Evolutionary conservation across 1,140 invertebrate genomes (phyloP), one percentile per base, ranked within the genome.

Genomic region (Plutomurus gul): DNA sequence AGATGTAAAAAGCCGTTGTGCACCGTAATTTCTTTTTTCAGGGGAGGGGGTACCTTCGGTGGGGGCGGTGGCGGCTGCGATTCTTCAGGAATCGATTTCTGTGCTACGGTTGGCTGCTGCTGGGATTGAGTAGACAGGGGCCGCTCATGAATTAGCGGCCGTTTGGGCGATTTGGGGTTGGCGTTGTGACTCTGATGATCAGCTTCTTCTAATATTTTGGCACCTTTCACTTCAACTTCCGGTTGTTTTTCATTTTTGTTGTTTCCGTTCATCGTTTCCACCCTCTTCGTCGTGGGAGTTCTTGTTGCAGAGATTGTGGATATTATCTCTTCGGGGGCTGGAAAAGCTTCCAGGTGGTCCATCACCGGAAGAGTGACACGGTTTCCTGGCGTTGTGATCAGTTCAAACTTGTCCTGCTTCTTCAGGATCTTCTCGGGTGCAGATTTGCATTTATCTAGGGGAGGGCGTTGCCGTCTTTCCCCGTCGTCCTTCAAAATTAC

Each of bases 341-440:
- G 10, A n/a, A 30, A 65, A 0, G 46, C 20, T 8, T 65, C 56
- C 25, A 65, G 27, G 25, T 65, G 30, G 56, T 65, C 56, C 56
- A 65, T 65, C 4, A 65, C 56, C 20, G 70, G 70, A 72, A 72
- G 36, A 25, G 70, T 72, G 2, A 46, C 65, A 10, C 39, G 40
- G 20, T 78, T 56, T 13, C 80, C 80, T 10, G 76, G 70, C 25
- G 77, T 75, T 5, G 76, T 37, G 27, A 70, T 73, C n/a, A 81
- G 39, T 33, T 81, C 80, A 25, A 78, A 60, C 36, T 75, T 73
- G 18, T 79, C 75, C 30, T 78, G 72, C 22, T 81, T 81, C 36
- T 79, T 71, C 13, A 79, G 25, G 18, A 75, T 75, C 16, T 79
- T 79, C n/a, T 75, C 78, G 33, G 78, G 78, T 6, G 78, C 78